Base-by-base conservation (phyloP, 2,113 vertebrate species). In the Spermophilus dauricus region DNA sequence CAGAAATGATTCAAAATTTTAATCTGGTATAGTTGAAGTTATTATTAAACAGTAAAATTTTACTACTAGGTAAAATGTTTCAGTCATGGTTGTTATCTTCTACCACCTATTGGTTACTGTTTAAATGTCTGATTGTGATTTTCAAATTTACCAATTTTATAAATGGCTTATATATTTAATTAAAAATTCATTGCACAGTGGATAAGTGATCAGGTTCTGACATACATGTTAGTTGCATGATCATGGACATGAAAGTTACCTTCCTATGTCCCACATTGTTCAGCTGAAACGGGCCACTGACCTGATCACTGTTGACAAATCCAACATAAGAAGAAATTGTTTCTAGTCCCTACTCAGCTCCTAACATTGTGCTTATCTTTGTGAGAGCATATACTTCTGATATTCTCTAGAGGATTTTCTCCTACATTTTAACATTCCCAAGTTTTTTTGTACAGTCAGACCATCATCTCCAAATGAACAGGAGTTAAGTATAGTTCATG, bases 71-170 rank as follows among this genome's bases (percentile, higher is more conserved):
- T 85, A 56, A 91, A 91, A n/a, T 53, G 24, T 11, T 42, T 94
- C 61, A 82, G 45, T 16, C 73, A 37, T 83, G 28, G 76, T 39
- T 75, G 11, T 30, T 45, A 42, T 48, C 37, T 85, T 85, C 37
- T 20, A 24, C 51, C 2, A 95, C 24, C n/a, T 70, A 72, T 14
- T 28, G 24, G 1, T 58, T 26, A 81, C n/a, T 93, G 14, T 70
- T 82, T 56, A 94, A 91, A 85, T 48, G 11, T 70, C 39, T 94
- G 51, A n/a, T 45, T 28, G 8, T 2, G 32, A 51, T 82, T 86
- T 94, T 95, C 51, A 89, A 63, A 88, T 91, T 69, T 39, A n/a
- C 58, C 37, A 81, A 4, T 95, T 65, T n/a, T 88, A 34, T 63
- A 37, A 0, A 16, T 10, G 4, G 5, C 73, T 69, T 87, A 51